A percentile compares a stretch with the other conserved stretches of the same genome.
Evolutionary conservation across 2,113 vertebrate genomes (phyloP).

Genomic region (Etheostoma spectabile): DNA sequence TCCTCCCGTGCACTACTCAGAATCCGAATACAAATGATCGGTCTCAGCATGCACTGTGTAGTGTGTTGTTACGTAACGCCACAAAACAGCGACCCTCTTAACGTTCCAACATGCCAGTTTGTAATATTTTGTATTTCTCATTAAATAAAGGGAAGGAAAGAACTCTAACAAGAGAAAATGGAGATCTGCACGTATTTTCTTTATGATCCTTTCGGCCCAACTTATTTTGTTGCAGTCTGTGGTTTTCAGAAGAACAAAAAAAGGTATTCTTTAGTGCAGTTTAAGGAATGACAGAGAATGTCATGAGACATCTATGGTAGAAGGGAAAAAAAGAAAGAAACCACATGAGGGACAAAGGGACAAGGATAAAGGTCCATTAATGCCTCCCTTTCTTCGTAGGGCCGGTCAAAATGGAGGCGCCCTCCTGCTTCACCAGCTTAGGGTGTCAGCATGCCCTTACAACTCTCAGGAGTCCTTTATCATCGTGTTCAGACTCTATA

Average conservation of each 20-base stretch:
- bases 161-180: background rate
- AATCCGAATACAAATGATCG: too few species aligned
- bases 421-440: conserved; percentile 44
- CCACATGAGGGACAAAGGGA: background rate
- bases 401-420: conserved; percentile 28
- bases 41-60: too few species aligned
- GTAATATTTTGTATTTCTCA: background rate
- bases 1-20: too few species aligned
- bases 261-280: background rate
- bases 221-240: background rate
- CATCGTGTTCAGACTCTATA: conserved; percentile 68
- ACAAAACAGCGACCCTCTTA: too few species aligned
- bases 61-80: too few species aligned
- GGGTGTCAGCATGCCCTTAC: conserved; percentile 60
- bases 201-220: background rate
- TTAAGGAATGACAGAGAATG: background rate
- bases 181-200: background rate
- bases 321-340: background rate
- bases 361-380: conserved; percentile 34
- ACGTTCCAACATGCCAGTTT: too few species aligned
- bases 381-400: background rate
- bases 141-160: background rate
- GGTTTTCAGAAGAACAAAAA: background rate
- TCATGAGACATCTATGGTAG: background rate
- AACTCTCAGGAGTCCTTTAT: conserved; percentile 64